Evolutionary conservation across 2,888 invertebrate genomes (phyloP), one percentile per base, ranked within the genome.

Genomic region (Heliconius erato): DNA sequence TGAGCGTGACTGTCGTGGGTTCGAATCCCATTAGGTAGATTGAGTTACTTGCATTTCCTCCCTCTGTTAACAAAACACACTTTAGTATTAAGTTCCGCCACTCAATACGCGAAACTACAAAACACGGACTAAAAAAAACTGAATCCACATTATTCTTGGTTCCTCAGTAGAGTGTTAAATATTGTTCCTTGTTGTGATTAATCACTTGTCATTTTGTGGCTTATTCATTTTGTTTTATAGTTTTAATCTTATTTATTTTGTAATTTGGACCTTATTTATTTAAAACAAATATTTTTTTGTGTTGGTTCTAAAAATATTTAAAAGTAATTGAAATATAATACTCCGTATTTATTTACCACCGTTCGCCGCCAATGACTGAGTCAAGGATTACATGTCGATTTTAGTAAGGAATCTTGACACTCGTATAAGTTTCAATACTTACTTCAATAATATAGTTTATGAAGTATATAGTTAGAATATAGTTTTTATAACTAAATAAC

Each of bases 361-460:
- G 9, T 26, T 72, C 44, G 72, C 72, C 44, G 44, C 3, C 72
- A 49, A 44, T 44, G 72, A 72, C 72, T 26, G 72, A 44, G 26
- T 44, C 44, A 72, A 72, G 72, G 72, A 72, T 72, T 72, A 72
- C 72, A 14, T 72, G 72, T 72, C 72, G 44, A 44, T 72, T 72
- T 49, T 44, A 72, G 72, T 49, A 72, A 72, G 44, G 44, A 72
- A 44, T 72, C 72, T 26, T 72, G 26, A 72, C n/a, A 28, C 67
- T 67, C 67, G 16, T 19, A 49, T n/a, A 79, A 69, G n/a, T 79
- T 69, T 79, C 26, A 28, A 49, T 26, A n/a, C 26, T 49, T 67
- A 26, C 28, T 67, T 67, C 1, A 26, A 71, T 35, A 49, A 44
- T 71, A 71, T 71, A 71, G 16, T 49, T 26, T 44, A 26, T 23